Percentiles rank a stretch among this genome's conserved stretches.
Conservation (phyloP, 1,140 invertebrate species). For the Aphaenogaster floridana region DNA sequence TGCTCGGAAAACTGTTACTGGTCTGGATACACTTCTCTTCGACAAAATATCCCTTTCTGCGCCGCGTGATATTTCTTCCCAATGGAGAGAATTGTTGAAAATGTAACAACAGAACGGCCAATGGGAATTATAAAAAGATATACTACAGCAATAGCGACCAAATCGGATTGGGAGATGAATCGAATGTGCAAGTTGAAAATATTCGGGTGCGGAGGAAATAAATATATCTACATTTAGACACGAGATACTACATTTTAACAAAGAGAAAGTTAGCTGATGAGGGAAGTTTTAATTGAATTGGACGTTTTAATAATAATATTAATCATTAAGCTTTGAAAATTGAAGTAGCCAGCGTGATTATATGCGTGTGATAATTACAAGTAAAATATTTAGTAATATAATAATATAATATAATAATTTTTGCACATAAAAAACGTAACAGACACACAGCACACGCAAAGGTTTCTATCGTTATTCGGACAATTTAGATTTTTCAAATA, state of each 20-base stretch:
- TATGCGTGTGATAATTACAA: neutral
- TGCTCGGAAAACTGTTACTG: constrained; percentile 9
- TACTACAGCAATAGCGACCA: neutral
- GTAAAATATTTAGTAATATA: neutral
- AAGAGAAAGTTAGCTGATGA: neutral
- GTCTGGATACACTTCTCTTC: neutral
- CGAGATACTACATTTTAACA: neutral
- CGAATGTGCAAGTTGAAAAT: constrained; percentile 15
- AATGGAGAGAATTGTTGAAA: constrained; percentile 16
- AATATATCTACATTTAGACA: neutral
- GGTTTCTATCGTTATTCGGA: neutral
- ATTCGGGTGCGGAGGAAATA: neutral
- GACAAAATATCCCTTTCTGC: constrained; percentile 8
- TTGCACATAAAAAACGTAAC: neutral
- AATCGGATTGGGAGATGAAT: constrained; percentile 39
- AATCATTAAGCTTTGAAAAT: neutral
- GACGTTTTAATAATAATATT: neutral
- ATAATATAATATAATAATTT: neutral
- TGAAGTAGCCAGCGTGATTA: neutral
- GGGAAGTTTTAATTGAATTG: neutral
- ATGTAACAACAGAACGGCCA: neutral
- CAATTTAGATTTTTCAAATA: neutral
- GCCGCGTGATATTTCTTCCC: neutral
- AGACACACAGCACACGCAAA: neutral
- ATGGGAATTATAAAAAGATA: constrained; percentile 20